Conservation (phyloP, 2,888 invertebrate species). For the Parapristionchus giblindavisi region DNA sequence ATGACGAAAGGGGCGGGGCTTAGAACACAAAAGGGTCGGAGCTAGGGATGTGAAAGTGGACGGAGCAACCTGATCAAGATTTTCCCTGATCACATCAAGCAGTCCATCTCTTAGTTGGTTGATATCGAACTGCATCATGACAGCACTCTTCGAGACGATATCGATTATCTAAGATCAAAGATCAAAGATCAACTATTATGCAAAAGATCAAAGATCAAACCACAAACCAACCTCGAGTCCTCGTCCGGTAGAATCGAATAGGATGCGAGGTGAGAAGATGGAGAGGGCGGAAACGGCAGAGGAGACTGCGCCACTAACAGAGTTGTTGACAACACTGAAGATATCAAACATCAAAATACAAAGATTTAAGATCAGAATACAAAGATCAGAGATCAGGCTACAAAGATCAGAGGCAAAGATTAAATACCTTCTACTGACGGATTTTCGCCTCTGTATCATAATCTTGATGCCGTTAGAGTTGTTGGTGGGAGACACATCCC, state of each 20-base stretch:
- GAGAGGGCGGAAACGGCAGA: constrained; percentile 28
- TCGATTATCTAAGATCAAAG: constrained; percentile 22
- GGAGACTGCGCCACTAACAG: neutral
- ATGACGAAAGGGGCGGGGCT: neutral
- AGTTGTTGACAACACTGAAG: neutral
- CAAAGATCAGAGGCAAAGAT: neutral
- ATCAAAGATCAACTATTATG: too few species aligned
- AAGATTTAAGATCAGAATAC: neutral
- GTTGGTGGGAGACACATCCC: constrained; percentile 12
- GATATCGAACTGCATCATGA: neutral
- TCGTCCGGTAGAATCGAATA: constrained; percentile 25
- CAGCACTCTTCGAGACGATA: constrained; percentile 6
- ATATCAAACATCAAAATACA: too few species aligned
- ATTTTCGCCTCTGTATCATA: constrained; percentile 29
- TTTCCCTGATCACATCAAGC: constrained; percentile 19
- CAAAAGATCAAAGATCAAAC: too few species aligned
- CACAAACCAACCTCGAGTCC: constrained; percentile 36
- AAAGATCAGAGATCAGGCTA: neutral
- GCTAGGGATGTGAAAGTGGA: too few species aligned
- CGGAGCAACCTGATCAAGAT: constrained; percentile 26
- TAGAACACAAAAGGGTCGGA: neutral
- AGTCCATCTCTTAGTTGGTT: constrained; percentile 7
- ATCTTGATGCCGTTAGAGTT: constrained; percentile 29
- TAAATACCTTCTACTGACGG: constrained; percentile 1
- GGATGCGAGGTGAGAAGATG: constrained; percentile 17